Conservation (phyloP, 2,888 invertebrate species). For the Taenaris catops region DNA sequence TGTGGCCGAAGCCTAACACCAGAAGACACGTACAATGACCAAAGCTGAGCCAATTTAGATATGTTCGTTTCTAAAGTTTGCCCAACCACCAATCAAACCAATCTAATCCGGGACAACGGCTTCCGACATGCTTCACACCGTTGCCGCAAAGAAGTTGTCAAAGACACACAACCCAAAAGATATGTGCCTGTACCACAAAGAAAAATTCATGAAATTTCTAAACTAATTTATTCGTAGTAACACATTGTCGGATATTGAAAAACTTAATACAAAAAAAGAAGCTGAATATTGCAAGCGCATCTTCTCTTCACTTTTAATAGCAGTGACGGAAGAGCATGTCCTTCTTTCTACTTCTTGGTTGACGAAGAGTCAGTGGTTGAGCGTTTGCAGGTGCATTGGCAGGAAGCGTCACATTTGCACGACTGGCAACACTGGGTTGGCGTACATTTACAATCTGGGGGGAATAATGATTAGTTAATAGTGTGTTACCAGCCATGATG, state of each 20-base stretch:
- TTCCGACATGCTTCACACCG: no score
- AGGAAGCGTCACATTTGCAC: conserved; percentile 64
- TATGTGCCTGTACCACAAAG: no score
- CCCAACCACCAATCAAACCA: no score
- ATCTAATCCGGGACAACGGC: no score
- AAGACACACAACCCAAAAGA: no score
- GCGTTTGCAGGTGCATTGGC: conserved; percentile 59
- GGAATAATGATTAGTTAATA: no score
- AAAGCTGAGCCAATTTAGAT: no score
- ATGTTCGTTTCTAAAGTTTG: no score
- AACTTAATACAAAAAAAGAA: conserved; percentile 1
- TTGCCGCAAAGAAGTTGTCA: no score
- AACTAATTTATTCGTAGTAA: conserved; percentile 7
- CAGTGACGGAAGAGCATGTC: not conserved
- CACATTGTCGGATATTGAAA: conserved; percentile 2
- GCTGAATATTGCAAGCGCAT: not conserved
- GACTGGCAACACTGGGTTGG: conserved; percentile 53
- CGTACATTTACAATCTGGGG: conserved; percentile 69
- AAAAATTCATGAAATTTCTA: not conserved
- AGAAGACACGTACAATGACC: no score
- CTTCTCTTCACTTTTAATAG: not conserved
- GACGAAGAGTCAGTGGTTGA: conserved; percentile 32
- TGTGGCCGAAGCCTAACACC: no score
- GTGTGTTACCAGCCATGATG: no score
- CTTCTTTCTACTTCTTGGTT: conserved; percentile 49